Evolutionary conservation across 2,888 invertebrate genomes (phyloP).

Genomic region (Dioctria rufipes): DNA sequence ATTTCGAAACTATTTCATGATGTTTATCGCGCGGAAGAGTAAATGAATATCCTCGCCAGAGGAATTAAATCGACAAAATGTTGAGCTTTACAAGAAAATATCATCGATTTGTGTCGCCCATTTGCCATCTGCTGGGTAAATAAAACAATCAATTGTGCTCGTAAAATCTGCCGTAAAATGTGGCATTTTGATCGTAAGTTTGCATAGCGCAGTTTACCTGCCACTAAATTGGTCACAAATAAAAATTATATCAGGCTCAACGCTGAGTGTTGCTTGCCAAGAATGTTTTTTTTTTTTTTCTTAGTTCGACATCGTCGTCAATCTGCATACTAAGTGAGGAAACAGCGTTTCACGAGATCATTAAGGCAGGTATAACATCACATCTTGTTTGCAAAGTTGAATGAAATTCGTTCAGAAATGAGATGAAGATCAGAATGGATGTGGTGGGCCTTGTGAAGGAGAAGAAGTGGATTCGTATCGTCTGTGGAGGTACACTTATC

Average conservation of each 20-base stretch:
- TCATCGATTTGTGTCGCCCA: slow-evolving; percentile 49
- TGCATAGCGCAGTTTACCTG: slow-evolving; percentile 40
- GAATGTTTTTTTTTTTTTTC: background rate
- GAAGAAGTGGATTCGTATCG: too few relatives aligned
- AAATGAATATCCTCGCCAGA: background rate
- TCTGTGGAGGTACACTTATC: slow-evolving; percentile 18
- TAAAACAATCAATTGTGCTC: slow-evolving; percentile 55
- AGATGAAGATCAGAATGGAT: slow-evolving; percentile 16
- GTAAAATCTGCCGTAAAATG: slow-evolving; percentile 53
- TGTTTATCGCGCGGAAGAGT: slow-evolving; percentile 39
- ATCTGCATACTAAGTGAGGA: slow-evolving; percentile 48
- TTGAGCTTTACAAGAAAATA: slow-evolving; percentile 44
- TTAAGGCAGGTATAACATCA: slow-evolving; percentile 48
- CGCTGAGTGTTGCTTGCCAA: slow-evolving; percentile 12
- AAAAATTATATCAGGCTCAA: slow-evolving; percentile 45
- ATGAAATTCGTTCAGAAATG: slow-evolving; percentile 35
- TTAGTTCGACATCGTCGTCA: slow-evolving; percentile 3
- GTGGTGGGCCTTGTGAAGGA: background rate
- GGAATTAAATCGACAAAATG: background rate
- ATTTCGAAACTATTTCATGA: background rate
- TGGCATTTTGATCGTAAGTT: slow-evolving; percentile 51
- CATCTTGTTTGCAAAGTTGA: slow-evolving; percentile 42
- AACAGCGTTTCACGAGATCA: slow-evolving; percentile 39
- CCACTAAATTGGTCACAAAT: slow-evolving; percentile 44
- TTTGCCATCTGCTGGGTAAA: slow-evolving; percentile 55